Percentiles rank a stretch among this genome's conserved stretches.
Conservation (phyloP, 2,888 invertebrate genomes). For the Acanthococcus lagerstroemiae region DNA sequence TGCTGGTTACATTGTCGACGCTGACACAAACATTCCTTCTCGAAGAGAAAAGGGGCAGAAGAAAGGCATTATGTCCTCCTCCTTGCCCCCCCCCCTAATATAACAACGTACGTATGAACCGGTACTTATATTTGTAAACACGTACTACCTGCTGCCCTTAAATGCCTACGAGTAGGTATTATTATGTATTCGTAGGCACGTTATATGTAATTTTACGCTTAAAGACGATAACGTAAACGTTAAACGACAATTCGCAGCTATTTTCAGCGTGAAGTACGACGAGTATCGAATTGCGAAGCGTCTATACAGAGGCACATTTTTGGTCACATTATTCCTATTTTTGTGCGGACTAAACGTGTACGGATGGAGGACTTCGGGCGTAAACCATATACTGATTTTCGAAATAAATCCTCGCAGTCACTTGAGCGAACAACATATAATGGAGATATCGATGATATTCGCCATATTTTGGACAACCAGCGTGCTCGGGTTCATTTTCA, state of each 20-base stretch:
- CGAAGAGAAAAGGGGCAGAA: too few species aligned
- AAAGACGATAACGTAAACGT: too few species aligned
- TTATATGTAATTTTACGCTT: too few species aligned
- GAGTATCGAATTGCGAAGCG: constrained; percentile 44
- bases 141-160: too few species aligned
- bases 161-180: too few species aligned
- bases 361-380: constrained; percentile 70
- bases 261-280: constrained; percentile 22
- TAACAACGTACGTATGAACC: too few species aligned
- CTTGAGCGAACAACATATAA: constrained; percentile 60
- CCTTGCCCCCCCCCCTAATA: too few species aligned
- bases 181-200: too few species aligned
- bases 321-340: constrained; percentile 64
- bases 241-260: constrained; percentile 32
- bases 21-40: too few species aligned
- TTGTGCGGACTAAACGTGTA: constrained; percentile 71
- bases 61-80: too few species aligned
- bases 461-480: constrained; percentile 60
- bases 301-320: constrained; percentile 67
- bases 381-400: constrained; percentile 74
- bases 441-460: constrained; percentile 66
- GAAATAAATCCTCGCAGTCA: constrained; percentile 71
- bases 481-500: constrained; percentile 58
- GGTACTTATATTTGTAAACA: too few species aligned
- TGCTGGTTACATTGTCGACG: too few species aligned